These are phyloP conservation scores for Anagrus nilaparvatae DNA, from an alignment of 1,140 invertebrate genomes.

Conservation along the genomic window DNA sequence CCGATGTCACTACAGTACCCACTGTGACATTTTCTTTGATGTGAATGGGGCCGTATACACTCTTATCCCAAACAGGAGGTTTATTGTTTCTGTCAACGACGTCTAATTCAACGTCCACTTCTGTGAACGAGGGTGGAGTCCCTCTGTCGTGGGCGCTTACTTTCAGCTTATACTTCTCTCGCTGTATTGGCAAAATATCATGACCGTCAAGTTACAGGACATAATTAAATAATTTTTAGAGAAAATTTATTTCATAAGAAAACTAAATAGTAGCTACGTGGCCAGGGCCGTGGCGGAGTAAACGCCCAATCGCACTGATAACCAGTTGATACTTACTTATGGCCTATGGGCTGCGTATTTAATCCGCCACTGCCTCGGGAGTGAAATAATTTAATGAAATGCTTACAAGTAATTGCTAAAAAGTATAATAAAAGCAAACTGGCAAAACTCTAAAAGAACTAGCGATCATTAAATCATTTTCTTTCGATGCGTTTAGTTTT, in stretches of 20 bases:
- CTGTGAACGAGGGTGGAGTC: constrained; percentile 74
- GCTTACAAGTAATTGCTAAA: no score
- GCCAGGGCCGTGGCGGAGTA: constrained; percentile 13
- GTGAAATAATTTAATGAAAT: no score
- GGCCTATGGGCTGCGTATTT: no score
- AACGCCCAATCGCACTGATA: constrained; percentile 15
- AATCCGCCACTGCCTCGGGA: no score
- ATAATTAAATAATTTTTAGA: no score
- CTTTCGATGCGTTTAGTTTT: no score
- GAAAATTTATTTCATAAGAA: constrained; percentile 11
- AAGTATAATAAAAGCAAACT: no score
- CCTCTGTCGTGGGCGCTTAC: constrained; percentile 89
- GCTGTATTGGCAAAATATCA: constrained; percentile 63
- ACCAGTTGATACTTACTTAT: no score
- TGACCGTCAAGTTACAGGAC: constrained; percentile 42
- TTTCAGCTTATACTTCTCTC: constrained; percentile 87
- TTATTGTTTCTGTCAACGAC: constrained; percentile 97
- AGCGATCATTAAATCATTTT: no score
- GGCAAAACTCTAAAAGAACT: no score
- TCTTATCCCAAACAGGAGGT: constrained; percentile 88
- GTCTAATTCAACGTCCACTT: constrained; percentile 93
- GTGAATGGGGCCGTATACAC: constrained; percentile 88
- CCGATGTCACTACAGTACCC: constrained; percentile 90
- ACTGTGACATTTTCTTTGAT: constrained; percentile 97
- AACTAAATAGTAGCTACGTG: background rate